phyloP scores from a whole-genome alignment of 2,797 vertebrate species.

The Hirundo rustica region DNA sequence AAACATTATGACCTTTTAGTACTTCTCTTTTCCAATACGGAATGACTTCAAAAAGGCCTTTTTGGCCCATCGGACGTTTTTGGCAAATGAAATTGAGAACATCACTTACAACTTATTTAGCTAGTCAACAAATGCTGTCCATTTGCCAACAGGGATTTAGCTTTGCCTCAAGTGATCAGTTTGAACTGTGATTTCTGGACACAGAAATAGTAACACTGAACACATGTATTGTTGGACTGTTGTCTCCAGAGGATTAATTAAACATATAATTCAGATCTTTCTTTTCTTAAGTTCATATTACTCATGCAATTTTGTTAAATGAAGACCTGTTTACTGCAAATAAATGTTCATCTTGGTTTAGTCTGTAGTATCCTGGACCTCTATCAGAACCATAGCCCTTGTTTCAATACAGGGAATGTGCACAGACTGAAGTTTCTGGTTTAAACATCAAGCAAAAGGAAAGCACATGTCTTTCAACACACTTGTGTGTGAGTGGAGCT shows the following conservation, averaged over 20 bases:
- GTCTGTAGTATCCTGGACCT: neutral
- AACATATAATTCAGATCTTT: neutral
- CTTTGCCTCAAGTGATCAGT: neutral
- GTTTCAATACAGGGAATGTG: neutral
- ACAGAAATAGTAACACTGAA: neutral
- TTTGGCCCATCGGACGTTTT: neutral
- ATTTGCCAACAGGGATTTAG: conserved; percentile 14
- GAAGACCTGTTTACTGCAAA: neutral
- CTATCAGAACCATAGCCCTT: neutral
- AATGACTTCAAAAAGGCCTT: neutral
- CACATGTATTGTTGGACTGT: neutral
- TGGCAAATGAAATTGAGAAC: neutral
- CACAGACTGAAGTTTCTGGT: neutral
- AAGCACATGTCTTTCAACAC: neutral
- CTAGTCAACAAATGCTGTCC: neutral
- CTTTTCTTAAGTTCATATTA: neutral
- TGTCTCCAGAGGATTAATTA: neutral
- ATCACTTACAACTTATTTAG: neutral
- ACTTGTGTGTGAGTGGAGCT: neutral
- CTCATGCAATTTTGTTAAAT: neutral
- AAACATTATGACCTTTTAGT: neutral
- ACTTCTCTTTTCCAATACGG: neutral
- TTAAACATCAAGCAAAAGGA: neutral
- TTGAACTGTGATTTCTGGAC: neutral
- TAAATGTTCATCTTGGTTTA: neutral